phyloP scores from a whole-genome alignment of 2,797 vertebrate genomes.

The Erithacus rubecula region DNA sequence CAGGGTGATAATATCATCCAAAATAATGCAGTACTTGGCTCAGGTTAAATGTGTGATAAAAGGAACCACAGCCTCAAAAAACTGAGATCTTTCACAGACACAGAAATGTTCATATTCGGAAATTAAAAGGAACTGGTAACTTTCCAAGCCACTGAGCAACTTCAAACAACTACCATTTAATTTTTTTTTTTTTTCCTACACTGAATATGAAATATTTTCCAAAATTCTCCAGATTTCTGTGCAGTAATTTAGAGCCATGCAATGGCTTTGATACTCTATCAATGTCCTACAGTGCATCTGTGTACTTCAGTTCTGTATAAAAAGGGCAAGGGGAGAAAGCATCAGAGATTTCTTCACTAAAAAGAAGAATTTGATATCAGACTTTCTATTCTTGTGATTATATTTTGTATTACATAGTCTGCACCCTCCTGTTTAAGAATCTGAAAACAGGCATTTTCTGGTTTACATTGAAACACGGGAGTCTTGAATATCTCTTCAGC shows the following conservation, averaged over 20 bases:
- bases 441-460: background rate
- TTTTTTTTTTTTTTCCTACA: background rate
- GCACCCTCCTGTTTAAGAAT: background rate
- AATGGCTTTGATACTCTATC: background rate
- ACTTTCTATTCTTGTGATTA: background rate
- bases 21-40: background rate
- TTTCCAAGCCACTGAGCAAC: background rate
- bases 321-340: rapidly evolving
- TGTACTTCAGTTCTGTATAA: background rate
- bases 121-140: background rate
- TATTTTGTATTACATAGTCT: background rate
- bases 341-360: background rate
- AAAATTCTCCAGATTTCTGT: background rate
- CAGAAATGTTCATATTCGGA: background rate
- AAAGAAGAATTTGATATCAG: background rate
- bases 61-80: background rate
- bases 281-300: background rate
- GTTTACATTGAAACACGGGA: background rate
- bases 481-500: constrained; percentile 41
- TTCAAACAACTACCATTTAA: background rate
- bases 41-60: background rate
- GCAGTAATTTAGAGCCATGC: background rate
- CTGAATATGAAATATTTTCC: background rate
- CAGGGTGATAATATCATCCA: background rate
- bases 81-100: background rate